Evolutionary conservation across 2,113 vertebrate species (phyloP).

Genomic region (Promerops cafer): DNA sequence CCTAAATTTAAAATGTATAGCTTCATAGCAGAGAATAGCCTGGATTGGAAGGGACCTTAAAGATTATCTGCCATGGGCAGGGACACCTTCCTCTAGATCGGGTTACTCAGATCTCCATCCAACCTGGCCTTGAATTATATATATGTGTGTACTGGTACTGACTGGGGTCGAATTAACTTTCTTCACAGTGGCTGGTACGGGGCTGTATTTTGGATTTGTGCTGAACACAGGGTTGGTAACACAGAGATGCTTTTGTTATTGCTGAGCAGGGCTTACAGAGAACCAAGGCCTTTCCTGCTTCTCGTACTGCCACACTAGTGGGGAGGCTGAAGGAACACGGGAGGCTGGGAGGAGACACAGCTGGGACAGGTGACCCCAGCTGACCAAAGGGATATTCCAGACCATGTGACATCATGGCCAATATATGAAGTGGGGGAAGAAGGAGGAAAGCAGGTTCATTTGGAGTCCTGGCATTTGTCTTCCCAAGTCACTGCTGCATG

Average conservation of each 20-base stretch:
- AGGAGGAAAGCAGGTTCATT: not conserved
- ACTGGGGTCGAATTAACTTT: not conserved
- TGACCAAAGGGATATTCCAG: not conserved
- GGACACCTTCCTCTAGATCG: not conserved
- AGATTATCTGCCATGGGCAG: not conserved
- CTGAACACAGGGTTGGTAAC: too few species aligned
- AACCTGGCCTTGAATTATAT: not conserved
- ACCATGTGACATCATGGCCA: not conserved
- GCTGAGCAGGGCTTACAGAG: not conserved
- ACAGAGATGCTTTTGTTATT: not conserved
- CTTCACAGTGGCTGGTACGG: not conserved
- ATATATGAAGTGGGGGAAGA: too few species aligned
- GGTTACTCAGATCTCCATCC: not conserved
- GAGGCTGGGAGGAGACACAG: not conserved
- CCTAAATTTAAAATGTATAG: not conserved
- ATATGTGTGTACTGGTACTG: not conserved
- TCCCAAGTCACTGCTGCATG: too few species aligned
- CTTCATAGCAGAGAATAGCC: not conserved
- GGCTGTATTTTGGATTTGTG: not conserved
- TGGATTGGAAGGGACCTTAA: not conserved
- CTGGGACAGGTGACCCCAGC: not conserved
- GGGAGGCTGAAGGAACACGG: not conserved
- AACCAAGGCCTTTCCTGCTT: not conserved
- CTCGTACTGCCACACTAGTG: fast-evolving
- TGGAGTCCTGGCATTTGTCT: too few species aligned